These are phyloP conservation scores for Diuraphis noxia DNA, from an alignment of 1,140 invertebrate species.

Conservation along the genomic window DNA sequence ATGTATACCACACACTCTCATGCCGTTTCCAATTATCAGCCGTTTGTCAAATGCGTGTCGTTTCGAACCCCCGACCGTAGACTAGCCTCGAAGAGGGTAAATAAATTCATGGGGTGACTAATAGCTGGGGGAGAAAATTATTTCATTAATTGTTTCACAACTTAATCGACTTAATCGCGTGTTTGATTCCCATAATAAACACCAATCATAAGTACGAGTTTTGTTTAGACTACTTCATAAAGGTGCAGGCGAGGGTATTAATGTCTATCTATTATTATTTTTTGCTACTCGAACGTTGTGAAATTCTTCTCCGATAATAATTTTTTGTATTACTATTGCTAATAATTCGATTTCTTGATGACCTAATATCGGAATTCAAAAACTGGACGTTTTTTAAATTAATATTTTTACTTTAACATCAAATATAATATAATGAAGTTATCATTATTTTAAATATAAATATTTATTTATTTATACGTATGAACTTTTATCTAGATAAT, in stretches of 20 bases:
- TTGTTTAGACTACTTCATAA: not conserved
- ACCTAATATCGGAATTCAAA: not conserved
- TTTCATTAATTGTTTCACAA: slow-evolving; percentile 41
- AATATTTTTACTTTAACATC: not conserved
- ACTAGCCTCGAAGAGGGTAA: not conserved
- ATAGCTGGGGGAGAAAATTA: slow-evolving; percentile 9
- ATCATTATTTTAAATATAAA: not conserved
- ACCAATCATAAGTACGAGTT: not conserved
- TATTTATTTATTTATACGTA: not conserved
- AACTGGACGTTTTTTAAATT: not conserved
- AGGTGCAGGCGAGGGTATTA: not conserved
- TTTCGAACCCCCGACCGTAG: not conserved
- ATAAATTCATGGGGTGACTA: slow-evolving; percentile 18
- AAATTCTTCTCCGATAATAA: not conserved
- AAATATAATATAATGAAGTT: not conserved
- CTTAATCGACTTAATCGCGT: slow-evolving; percentile 45
- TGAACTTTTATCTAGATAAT: not conserved
- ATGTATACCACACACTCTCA: not conserved
- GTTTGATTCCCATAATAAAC: slow-evolving; percentile 31
- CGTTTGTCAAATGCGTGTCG: slow-evolving; percentile 32
- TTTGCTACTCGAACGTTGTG: not conserved
- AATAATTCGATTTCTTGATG: not conserved
- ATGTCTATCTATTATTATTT: not conserved
- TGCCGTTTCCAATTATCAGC: slow-evolving; percentile 45
- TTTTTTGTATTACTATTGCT: not conserved